Percentiles rank a stretch among this genome's conserved stretches.
phyloP scores from a whole-genome alignment of 2,888 invertebrate species.

The Pseudococcus longispinus region DNA sequence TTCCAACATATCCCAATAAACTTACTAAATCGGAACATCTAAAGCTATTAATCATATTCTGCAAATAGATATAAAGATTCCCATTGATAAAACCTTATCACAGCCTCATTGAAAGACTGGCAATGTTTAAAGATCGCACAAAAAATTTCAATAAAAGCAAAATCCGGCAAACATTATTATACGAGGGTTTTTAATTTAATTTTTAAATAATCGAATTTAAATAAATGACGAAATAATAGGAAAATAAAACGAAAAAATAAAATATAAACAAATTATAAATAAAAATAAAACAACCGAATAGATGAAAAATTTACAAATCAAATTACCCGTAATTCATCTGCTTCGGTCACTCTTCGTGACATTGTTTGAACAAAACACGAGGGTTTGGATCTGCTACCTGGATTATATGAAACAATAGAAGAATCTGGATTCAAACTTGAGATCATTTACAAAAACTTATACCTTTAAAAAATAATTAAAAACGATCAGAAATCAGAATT shows the following conservation, averaged over 20 bases:
- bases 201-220: neutral
- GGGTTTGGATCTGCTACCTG: neutral
- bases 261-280: neutral
- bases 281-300: neutral
- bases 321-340: conserved; percentile 29
- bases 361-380: neutral
- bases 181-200: neutral
- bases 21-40: conserved; percentile 85
- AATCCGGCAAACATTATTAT: neutral
- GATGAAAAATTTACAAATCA: neutral
- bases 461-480: no score
- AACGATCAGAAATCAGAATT: neutral
- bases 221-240: neutral
- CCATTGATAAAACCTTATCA: conserved; percentile 38
- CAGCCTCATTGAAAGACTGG: conserved; percentile 27
- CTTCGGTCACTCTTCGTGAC: conserved; percentile 35
- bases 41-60: conserved; percentile 71
- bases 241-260: neutral
- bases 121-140: neutral
- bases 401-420: neutral
- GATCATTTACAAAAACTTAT: neutral
- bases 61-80: conserved; percentile 58
- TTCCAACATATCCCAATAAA: conserved; percentile 79
- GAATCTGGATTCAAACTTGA: neutral
- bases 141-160: neutral